phyloP scores from a whole-genome alignment of 2,113 vertebrate genomes.

The Dipodomys stephensi region DNA sequence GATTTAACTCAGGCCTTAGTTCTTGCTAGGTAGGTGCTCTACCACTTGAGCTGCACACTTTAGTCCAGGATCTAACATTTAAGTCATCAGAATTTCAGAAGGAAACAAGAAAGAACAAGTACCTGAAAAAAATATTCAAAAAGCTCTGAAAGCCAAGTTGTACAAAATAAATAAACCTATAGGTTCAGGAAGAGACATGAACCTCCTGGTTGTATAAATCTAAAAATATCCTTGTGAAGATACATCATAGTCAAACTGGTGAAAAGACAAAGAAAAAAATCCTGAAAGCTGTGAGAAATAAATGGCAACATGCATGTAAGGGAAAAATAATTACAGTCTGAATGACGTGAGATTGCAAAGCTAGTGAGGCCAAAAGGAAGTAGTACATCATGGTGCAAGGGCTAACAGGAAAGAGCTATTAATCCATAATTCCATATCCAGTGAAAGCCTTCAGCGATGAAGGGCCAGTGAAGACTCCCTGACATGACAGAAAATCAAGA shows the following conservation, averaged over 20 bases:
- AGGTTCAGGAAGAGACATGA: not conserved
- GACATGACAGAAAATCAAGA: not conserved
- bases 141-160: not conserved
- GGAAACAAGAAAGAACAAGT: not conserved
- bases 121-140: not conserved
- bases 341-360: not conserved
- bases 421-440: too few relatives aligned
- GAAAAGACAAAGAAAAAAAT: not conserved
- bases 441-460: not conserved
- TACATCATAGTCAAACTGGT: not conserved
- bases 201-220: not conserved
- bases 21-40: too few relatives aligned
- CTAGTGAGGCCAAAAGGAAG: not conserved
- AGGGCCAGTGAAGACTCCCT: not conserved
- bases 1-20: too few relatives aligned
- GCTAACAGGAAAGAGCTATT: not conserved
- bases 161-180: conserved; percentile 10
- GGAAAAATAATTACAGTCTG: not conserved
- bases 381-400: not conserved
- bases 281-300: not conserved
- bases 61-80: not conserved
- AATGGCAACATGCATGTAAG: not conserved
- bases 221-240: not conserved
- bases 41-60: too few relatives aligned
- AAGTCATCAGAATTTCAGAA: not conserved